These are phyloP conservation scores for Oryctes rhinoceros DNA, from an alignment of 1,140 invertebrate species.

Conservation along the genomic window DNA sequence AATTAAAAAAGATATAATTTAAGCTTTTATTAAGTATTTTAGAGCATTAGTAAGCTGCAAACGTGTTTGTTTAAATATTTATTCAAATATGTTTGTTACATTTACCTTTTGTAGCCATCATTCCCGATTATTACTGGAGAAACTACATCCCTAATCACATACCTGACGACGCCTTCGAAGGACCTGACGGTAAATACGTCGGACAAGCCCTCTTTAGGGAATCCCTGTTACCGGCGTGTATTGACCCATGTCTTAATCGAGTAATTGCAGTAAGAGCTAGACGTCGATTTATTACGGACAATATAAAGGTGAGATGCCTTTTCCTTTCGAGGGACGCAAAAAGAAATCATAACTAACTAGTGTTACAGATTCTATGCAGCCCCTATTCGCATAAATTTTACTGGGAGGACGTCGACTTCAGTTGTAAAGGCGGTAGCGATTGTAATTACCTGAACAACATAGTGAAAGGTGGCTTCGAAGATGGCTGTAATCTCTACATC, in stretches of 20 bases:
- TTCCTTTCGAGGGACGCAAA: neutral
- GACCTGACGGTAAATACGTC: neutral
- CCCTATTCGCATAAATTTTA: neutral
- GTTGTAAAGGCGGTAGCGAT: neutral
- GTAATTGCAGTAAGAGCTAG: neutral
- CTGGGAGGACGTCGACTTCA: neutral
- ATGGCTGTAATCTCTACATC: conserved; percentile 17
- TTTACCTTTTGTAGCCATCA: no score
- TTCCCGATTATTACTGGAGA: neutral
- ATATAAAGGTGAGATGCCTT: neutral
- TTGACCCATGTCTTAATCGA: neutral
- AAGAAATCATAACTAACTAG: neutral
- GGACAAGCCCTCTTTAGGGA: neutral
- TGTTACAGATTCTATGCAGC: neutral
- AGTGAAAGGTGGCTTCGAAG: conserved; percentile 17
- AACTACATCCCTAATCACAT: neutral
- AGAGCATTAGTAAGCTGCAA: no score
- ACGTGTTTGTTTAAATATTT: no score
- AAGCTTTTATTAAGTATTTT: no score
- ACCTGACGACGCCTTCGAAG: neutral
- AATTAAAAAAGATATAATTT: no score
- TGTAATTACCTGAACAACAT: neutral
- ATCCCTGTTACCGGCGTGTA: neutral
- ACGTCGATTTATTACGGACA: neutral
- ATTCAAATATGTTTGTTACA: no score